Percentiles rank a stretch among this genome's conserved stretches.
These are phyloP conservation scores for Girardia tigrina DNA, from an alignment of 2,888 invertebrate genomes.

Conservation along the genomic window DNA sequence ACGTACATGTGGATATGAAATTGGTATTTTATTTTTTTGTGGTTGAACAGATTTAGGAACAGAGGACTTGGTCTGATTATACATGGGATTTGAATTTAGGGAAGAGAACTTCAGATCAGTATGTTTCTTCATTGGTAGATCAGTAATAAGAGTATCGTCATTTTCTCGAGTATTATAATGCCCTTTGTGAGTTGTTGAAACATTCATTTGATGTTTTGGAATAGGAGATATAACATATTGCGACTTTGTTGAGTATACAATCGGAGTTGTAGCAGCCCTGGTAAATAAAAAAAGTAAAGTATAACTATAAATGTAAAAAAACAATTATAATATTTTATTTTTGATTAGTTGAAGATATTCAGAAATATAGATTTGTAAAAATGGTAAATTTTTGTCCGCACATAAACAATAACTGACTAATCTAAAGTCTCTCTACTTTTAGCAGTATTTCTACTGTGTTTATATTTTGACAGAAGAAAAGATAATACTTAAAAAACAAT, in stretches of 20 bases:
- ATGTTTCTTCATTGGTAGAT: background rate
- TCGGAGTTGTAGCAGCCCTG: background rate
- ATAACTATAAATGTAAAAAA: too few relatives aligned
- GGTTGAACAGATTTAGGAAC: slow-evolving; percentile 2
- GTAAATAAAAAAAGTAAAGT: too few relatives aligned
- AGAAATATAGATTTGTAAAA: too few relatives aligned
- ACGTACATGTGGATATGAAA: background rate
- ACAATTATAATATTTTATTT: too few relatives aligned
- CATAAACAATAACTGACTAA: too few relatives aligned
- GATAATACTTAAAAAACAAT: too few relatives aligned
- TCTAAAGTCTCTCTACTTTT: too few relatives aligned
- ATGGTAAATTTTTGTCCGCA: too few relatives aligned
- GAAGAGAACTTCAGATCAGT: background rate
- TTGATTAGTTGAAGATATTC: too few relatives aligned
- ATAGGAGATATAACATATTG: background rate
- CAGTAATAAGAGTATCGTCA: background rate
- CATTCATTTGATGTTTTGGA: slow-evolving; percentile 7
- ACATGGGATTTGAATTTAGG: background rate
- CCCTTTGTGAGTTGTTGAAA: background rate
- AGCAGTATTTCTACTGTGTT: too few relatives aligned
- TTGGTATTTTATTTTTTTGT: background rate
- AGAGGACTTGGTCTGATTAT: background rate
- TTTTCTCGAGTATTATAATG: slow-evolving; percentile 13
- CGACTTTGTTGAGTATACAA: background rate
- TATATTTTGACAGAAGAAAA: too few relatives aligned